Percentiles rank a stretch among this genome's conserved stretches.
Evolutionary conservation across 2,888 invertebrate genomes (phyloP).

Genomic region (Rapana venosa): DNA sequence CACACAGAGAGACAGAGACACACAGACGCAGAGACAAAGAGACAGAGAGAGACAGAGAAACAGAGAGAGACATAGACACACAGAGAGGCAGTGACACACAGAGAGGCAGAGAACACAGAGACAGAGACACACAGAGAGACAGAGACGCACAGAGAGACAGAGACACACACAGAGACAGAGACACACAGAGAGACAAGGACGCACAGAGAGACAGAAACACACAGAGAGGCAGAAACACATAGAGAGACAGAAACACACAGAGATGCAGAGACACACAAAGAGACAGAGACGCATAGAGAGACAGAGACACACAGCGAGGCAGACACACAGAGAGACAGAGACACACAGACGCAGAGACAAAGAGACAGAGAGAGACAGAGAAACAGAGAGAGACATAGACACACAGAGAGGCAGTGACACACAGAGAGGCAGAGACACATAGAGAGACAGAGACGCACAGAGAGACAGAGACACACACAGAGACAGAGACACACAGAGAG

Average conservation of each 20-base stretch:
- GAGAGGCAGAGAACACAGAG: background rate
- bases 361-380: background rate
- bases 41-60: background rate
- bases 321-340: background rate
- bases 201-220: background rate
- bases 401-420: background rate
- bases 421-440: background rate
- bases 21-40: background rate
- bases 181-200: too few species aligned
- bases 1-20: background rate
- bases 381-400: background rate
- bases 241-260: background rate
- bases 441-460: background rate
- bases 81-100: too few species aligned
- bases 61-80: background rate
- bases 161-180: too few species aligned
- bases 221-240: too few species aligned
- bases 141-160: background rate
- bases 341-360: background rate
- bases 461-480: background rate
- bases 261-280: too few species aligned
- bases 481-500: background rate
- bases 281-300: too few species aligned
- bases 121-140: background rate
- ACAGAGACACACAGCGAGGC: background rate